These are phyloP conservation scores for Cassiopea xamachana DNA, from an alignment of 30 jellyfish, hydroid and myxozoan genomes.

Conservation along the genomic window DNA sequence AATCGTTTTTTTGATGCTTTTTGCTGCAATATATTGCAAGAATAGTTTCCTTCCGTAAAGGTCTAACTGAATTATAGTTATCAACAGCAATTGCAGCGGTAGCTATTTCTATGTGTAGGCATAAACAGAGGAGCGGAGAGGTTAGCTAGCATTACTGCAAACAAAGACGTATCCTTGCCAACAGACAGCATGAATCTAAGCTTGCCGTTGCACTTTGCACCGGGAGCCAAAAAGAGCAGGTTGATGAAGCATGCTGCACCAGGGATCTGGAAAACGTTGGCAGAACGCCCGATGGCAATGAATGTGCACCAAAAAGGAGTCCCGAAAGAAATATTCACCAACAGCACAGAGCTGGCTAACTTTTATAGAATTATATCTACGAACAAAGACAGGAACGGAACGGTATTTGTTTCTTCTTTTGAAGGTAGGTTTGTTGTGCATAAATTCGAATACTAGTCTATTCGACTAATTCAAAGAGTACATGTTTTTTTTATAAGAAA, in stretches of 20 bases:
- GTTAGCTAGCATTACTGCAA: slow-evolving; percentile 60
- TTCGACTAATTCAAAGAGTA: too few relatives aligned
- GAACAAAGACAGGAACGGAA: slow-evolving; percentile 90
- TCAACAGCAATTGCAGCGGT: too few relatives aligned
- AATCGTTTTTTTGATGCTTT: too few relatives aligned
- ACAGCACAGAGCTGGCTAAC: slow-evolving; percentile 61
- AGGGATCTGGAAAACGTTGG: slow-evolving; percentile 69
- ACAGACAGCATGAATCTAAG: slow-evolving; percentile 79
- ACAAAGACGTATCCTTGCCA: slow-evolving; percentile 57
- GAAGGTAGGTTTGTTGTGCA: slow-evolving; percentile 98
- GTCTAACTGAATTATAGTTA: too few relatives aligned
- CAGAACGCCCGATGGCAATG: slow-evolving; percentile 75
- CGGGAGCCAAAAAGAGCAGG: slow-evolving; percentile 81
- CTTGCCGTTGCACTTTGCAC: slow-evolving; percentile 76
- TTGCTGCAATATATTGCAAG: too few relatives aligned
- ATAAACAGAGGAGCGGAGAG: slow-evolving; percentile 92
- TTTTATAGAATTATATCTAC: slow-evolving; percentile 83
- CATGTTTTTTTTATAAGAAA: too few relatives aligned
- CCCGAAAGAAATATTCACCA: slow-evolving; percentile 63
- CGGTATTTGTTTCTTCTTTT: slow-evolving; percentile 82
- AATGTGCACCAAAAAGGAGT: slow-evolving; percentile 78
- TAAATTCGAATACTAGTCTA: too few relatives aligned
- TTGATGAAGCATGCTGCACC: slow-evolving; percentile 86
- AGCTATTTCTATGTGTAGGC: slow-evolving; percentile 9
- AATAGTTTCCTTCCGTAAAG: too few relatives aligned